Evolutionary conservation across 2,888 invertebrate species (phyloP), one percentile per base, ranked within the genome.

Genomic region (Spisula solida): DNA sequence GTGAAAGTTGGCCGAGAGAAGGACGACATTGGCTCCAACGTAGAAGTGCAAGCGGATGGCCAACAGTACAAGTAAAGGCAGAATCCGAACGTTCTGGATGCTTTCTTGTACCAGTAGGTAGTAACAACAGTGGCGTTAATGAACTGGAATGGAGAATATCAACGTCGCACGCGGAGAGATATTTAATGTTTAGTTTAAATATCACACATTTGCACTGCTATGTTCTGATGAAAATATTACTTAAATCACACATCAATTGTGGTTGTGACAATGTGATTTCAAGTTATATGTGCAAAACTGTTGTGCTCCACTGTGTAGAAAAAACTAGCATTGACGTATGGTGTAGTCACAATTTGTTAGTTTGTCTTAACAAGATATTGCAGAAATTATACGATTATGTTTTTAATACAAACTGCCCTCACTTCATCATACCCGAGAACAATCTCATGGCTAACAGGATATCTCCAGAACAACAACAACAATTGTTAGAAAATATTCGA

Each of bases 211-310:
- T n/a, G n/a, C n/a, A n/a, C n/a, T n/a, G n/a, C n/a, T n/a, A n/a
- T n/a, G n/a, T n/a, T n/a, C n/a, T n/a, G n/a, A n/a, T n/a, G n/a
- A n/a, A n/a, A n/a, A n/a, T n/a, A n/a, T n/a, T n/a, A n/a, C n/a
- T n/a, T n/a, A n/a, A n/a, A n/a, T n/a, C n/a, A n/a, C n/a, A n/a
- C n/a, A n/a, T n/a, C n/a, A n/a, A n/a, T n/a, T n/a, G n/a, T n/a
- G n/a, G n/a, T n/a, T n/a, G n/a, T n/a, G n/a, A n/a, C n/a, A n/a
- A n/a, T n/a, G n/a, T n/a, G n/a, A n/a, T n/a, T n/a, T n/a, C 88
- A 34, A 87, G 87, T 47, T 87, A 82, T n/a, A 48, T 75, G 47
- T 87, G 86, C 81, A 87, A 87, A 82, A 88, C 81, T 0, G 60
- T 31, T 81, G n/a, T 82, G 14, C 80, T 88, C 48, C 51, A 79